Base-by-base conservation (phyloP, 30 jellyfish, hydroid and myxozoan genomes). In the Aurelia sp. region DNA sequence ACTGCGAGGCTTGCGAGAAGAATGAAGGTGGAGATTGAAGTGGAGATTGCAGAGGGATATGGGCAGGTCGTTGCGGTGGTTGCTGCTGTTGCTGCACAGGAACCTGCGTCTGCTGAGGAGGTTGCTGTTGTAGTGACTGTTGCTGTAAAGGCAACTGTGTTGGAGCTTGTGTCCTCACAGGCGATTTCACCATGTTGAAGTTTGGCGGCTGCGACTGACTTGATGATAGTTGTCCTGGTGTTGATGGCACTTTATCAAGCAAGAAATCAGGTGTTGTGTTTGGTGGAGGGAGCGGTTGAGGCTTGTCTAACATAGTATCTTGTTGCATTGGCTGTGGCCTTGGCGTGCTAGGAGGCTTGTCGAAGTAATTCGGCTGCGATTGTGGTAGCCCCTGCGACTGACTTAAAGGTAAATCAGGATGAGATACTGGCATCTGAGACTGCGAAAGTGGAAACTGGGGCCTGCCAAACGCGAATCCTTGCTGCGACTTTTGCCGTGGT, bases 1-100 rank as follows among this genome's bases (percentile, higher is more conserved):
- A 82, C 85, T 82, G 91, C 17, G 91, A 82, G 18, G 91, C 85
- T 59, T 82, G 91, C 8, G 91, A 82, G 52, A 68, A 82, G 65
- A 82, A 62, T 33, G 76, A 33, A 55, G 91, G 91, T 1, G 91
- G 91, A n/a, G 91, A 82, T 15, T 64, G 83, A 60, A 82, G 81
- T 16, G 91, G 91, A 16, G 91, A 82, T 35, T 82, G 91, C 67
- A 82, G 21, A 2, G 85, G 85, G 47, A 82, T 69, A 33, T 59
- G 78, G 10, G 78, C n/a, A 16, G 77, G 85, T 57, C 81, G 70
- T 40, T 55, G 91, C 19, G 81, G 91, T 33, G 66, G 79, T 80
- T 64, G 82, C 63, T 68, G 67, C 58, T 81, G 91, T 7, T 37
- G 55, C 55, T 44, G 55, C 55, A 44, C 55, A 44, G 55, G 55